A percentile compares a stretch with the other conserved stretches of the same genome.
Evolutionary conservation across 2,888 invertebrate species (phyloP).

Genomic region (Ectemnius cavifrons): DNA sequence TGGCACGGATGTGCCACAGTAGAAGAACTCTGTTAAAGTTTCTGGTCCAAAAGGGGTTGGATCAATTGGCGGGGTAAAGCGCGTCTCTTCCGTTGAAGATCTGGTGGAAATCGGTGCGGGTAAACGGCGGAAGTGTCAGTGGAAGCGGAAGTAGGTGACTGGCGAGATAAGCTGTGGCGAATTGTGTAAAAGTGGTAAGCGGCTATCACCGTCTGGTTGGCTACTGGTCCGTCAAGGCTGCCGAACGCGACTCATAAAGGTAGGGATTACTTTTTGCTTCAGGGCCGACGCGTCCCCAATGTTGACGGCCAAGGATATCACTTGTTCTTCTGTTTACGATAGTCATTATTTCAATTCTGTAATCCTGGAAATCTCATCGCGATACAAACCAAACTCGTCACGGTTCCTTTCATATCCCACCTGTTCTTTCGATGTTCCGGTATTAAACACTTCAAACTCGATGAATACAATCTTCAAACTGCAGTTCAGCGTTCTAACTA

Average conservation of each 20-base stretch:
- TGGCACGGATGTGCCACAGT: too few species aligned
- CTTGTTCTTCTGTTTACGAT: neutral
- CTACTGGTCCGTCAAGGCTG: conserved; percentile 27
- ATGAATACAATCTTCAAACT: neutral
- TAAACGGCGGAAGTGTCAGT: conserved; percentile 49
- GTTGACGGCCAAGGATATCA: neutral
- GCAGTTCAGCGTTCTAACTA: neutral
- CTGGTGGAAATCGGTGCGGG: neutral
- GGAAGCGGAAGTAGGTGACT: conserved; percentile 31
- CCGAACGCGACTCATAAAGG: conserved; percentile 40
- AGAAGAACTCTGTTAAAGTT: too few species aligned
- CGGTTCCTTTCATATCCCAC: neutral
- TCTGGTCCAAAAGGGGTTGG: neutral
- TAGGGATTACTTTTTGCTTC: conserved; percentile 36
- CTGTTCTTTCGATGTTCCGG: neutral
- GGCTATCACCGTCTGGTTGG: conserved; percentile 22
- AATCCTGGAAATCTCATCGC: neutral
- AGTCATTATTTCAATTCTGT: neutral
- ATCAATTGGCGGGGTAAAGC: neutral
- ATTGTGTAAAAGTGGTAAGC: conserved; percentile 54
- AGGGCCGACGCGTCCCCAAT: neutral
- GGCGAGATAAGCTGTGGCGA: conserved; percentile 50
- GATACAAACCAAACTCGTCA: neutral
- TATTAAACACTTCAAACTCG: neutral
- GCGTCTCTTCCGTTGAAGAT: neutral